A percentile compares a stretch with the other conserved stretches of the same genome.
Conservation (phyloP, 2,797 vertebrate species). For the Typhlichthys subterraneus region DNA sequence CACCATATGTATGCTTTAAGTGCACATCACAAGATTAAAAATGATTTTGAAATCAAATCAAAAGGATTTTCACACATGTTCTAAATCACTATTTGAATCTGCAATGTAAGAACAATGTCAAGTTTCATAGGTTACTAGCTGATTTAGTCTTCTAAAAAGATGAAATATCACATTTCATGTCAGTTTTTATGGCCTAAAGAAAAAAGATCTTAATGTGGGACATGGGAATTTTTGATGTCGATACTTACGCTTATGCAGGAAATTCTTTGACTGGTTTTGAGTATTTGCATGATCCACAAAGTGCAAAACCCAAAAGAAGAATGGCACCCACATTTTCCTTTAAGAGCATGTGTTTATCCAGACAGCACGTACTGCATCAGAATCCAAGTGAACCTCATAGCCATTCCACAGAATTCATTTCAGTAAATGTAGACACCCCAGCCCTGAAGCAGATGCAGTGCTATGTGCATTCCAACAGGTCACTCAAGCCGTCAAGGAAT, state of each 20-base stretch:
- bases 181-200: no score
- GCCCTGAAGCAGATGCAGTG: constrained; percentile 13
- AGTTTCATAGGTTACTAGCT: no score
- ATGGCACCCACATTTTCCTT: constrained; percentile 57
- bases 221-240: neutral
- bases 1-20: no score
- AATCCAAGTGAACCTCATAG: constrained; percentile 11
- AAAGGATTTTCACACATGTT: neutral
- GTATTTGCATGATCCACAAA: constrained; percentile 36
- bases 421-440: constrained; percentile 17
- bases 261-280: constrained; percentile 25
- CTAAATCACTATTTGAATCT: neutral
- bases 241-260: constrained; percentile 57
- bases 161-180: no score
- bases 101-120: no score
- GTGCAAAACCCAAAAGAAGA: constrained; percentile 59
- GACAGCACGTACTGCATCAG: constrained; percentile 32
- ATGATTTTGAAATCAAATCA: neutral
- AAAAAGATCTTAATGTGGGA: no score
- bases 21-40: no score
- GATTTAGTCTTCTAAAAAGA: no score
- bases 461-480: constrained; percentile 76
- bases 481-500: constrained; percentile 65
- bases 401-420: constrained; percentile 18
- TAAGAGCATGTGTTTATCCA: constrained; percentile 18